Percentiles rank a stretch among this genome's conserved stretches.
Conservation (phyloP, 2,888 invertebrate species). For the Tupiocoris notatus region DNA sequence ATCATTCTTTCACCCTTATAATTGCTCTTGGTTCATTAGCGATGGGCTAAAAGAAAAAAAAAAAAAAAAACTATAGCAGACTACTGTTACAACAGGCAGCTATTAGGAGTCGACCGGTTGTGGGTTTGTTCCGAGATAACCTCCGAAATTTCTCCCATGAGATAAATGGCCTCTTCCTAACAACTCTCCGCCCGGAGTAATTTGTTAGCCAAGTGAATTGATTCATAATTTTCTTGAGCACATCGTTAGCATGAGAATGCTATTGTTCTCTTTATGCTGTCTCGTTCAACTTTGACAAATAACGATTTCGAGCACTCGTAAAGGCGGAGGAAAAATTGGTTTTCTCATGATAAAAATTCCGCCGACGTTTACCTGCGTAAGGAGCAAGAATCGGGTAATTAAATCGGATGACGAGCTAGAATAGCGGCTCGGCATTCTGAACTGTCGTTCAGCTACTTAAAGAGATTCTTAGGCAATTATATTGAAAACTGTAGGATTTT, state of each 20-base stretch:
- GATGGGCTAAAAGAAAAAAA: too few species aligned
- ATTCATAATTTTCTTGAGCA: constrained; percentile 22
- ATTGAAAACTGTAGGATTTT: too few species aligned
- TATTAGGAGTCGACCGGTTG: constrained; percentile 4
- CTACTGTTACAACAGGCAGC: not conserved
- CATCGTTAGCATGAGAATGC: constrained; percentile 32
- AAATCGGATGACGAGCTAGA: not conserved
- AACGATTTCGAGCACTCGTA: not conserved
- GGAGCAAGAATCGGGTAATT: not conserved
- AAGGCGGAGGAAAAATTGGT: not conserved
- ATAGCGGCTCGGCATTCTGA: too few species aligned
- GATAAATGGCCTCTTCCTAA: not conserved
- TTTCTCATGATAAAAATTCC: not conserved
- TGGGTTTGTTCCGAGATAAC: constrained; percentile 1
- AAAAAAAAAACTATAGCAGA: not conserved
- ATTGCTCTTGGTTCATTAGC: not conserved
- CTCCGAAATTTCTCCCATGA: not conserved
- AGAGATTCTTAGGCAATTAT: too few species aligned
- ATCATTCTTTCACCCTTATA: not conserved
- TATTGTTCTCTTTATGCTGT: not conserved
- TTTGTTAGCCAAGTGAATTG: constrained; percentile 10
- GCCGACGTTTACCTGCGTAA: not conserved
- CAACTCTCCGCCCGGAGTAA: not conserved
- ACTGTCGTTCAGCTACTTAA: too few species aligned
- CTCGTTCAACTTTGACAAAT: constrained; percentile 31